Percentiles rank a stretch among this genome's conserved stretches.
Evolutionary conservation across 92 coral and sea anemone genomes (phyloP).

Genomic region (Heteractis magnifica): DNA sequence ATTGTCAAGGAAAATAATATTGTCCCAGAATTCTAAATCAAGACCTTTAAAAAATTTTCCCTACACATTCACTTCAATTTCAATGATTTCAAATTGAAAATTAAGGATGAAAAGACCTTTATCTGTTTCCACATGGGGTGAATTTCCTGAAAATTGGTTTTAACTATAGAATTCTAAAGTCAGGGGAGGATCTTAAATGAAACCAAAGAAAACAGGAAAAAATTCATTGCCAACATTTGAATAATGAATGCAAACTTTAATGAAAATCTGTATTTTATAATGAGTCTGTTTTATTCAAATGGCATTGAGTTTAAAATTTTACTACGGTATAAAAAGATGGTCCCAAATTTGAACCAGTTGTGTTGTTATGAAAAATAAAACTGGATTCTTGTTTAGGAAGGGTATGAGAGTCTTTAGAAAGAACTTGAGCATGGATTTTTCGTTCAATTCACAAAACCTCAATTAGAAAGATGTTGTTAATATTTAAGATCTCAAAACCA

Average conservation of each 20-base stretch:
- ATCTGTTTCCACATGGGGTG: background rate
- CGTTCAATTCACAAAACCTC: constrained; percentile 24
- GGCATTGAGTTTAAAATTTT: background rate
- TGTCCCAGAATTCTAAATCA: background rate
- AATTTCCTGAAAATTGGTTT: constrained; percentile 7
- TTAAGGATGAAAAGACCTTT: background rate
- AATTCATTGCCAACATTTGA: constrained; percentile 3
- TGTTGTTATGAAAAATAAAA: background rate
- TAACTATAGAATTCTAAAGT: background rate
- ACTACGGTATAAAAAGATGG: background rate
- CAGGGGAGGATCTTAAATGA: background rate
- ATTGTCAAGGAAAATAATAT: background rate
- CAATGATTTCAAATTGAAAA: constrained; percentile 1
- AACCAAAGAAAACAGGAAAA: background rate
- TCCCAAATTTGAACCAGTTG: background rate
- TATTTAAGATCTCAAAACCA: constrained; percentile 61
- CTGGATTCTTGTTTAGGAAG: background rate
- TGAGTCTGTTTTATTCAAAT: constrained; percentile 8
- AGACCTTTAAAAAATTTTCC: background rate
- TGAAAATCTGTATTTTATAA: constrained; percentile 3
- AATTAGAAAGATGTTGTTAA: constrained; percentile 45
- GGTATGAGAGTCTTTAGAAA: background rate
- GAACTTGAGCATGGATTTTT: background rate
- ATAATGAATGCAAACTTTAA: constrained; percentile 16
- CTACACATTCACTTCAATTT: background rate